These are phyloP conservation scores for Lepidochrysops patricia DNA, from an alignment of 2,888 invertebrate genomes.

Conservation along the genomic window DNA sequence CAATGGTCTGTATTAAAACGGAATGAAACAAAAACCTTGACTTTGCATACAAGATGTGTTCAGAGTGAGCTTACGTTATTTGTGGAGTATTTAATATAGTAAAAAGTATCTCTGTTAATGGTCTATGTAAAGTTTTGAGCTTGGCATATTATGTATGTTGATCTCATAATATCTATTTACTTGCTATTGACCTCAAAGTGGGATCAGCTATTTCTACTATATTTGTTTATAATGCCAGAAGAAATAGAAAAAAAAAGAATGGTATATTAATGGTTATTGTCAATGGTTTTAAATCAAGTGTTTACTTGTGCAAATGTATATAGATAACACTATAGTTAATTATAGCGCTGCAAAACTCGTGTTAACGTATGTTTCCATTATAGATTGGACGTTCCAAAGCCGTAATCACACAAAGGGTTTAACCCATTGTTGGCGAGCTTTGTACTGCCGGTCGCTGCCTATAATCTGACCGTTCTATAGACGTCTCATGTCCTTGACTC, in stretches of 20 bases:
- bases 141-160: too few relatives aligned
- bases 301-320: not conserved
- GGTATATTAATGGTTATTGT: too few relatives aligned
- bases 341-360: not conserved
- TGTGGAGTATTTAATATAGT: not conserved
- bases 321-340: not conserved
- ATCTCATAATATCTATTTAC: too few relatives aligned
- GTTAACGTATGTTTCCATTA: not conserved
- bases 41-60: not conserved
- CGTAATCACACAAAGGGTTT: conserved; percentile 7
- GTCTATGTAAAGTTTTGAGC: too few relatives aligned
- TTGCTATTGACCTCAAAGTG: too few relatives aligned
- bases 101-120: too few relatives aligned
- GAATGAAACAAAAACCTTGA: conserved; percentile 1
- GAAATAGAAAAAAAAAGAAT: too few relatives aligned
- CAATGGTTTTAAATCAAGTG: too few relatives aligned
- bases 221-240: too few relatives aligned
- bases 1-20: not conserved
- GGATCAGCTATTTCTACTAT: too few relatives aligned
- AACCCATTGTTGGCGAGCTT: not conserved
- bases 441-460: not conserved
- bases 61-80: not conserved
- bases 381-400: not conserved
- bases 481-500: not conserved
- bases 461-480: not conserved